Base-by-base conservation (phyloP, 2,797 vertebrate species). In the Yasuhikotakia modesta region DNA sequence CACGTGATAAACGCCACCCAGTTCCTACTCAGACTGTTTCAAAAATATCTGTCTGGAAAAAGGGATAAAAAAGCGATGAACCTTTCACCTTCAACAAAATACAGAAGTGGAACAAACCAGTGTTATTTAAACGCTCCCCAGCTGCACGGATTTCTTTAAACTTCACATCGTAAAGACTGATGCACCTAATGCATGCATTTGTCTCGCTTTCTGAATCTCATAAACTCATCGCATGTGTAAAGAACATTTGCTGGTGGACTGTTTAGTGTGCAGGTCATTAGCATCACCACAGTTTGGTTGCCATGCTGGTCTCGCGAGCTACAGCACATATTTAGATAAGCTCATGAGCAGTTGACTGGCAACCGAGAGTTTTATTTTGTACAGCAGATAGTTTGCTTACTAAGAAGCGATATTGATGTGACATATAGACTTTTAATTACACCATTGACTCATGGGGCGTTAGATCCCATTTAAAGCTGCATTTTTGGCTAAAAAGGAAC, bases 21-120 rank as follows among this genome's bases (percentile, higher is more conserved):
- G 14, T 22, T 32, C 52, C 66, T 79, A 58, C 39, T 58, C 61
- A 67, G 68, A 55, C 58, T 72, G 55, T 63, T 77, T 63, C 43
- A 61, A 70, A 58, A 70, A 72, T 39, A 72, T 43, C 52, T 43
- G 14, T 72, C 16, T 24, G 19, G 35, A 46, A 24, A 52, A 52
- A 52, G 16, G 17, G 19, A 16, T 22, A 50, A 48, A 30, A 60
- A 63, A 73, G 13, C 22, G 17, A 4, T 48, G 24, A 27, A 48
- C 30, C 30, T 53, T 35, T 35, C 16, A 63, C 60, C 60, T 19
- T 27, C 17, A 30, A 35, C 30, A 63, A 27, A 63, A 63, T n/a
- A 35, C 27, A 63, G 60, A 63, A 63, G 60, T 63, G 17, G 60
- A 63, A 35, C 27, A 61, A 61, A 8, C 0, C 27, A 7, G 13